phyloP scores from a whole-genome alignment of 2,888 invertebrate species.

The Apodemia zela region DNA sequence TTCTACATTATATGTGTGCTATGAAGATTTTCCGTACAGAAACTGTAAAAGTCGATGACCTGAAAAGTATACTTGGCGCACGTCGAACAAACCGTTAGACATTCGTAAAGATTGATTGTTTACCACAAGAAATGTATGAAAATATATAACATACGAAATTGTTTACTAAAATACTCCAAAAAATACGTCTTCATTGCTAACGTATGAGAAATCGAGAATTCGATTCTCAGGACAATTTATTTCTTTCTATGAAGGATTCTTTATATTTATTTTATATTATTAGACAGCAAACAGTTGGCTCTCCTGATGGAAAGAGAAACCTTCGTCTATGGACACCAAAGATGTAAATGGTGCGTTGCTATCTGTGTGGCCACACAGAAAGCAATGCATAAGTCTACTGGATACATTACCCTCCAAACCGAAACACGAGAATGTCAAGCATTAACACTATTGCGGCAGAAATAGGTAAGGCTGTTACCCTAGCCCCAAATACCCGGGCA shows the following conservation, averaged over 20 bases:
- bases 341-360: too few species aligned
- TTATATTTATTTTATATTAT: too few species aligned
- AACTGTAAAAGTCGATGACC: slow-evolving; percentile 11
- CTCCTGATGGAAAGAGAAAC: too few species aligned
- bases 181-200: neutral
- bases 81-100: slow-evolving; percentile 7
- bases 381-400: too few species aligned
- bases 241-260: neutral
- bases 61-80: neutral
- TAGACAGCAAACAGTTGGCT: too few species aligned
- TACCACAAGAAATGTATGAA: neutral
- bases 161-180: neutral
- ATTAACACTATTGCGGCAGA: too few species aligned
- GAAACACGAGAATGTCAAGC: too few species aligned
- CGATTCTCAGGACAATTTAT: neutral
- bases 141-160: neutral
- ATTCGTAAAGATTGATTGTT: neutral
- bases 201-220: neutral
- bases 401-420: too few species aligned
- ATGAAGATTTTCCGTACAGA: neutral
- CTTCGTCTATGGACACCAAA: too few species aligned
- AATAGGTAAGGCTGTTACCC: too few species aligned
- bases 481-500: too few species aligned
- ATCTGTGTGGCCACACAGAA: too few species aligned
- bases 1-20: neutral